Evolutionary conservation across 2,888 invertebrate species (phyloP), one percentile per base, ranked within the genome.

Genomic region (Rotaria magnacalcarata): DNA sequence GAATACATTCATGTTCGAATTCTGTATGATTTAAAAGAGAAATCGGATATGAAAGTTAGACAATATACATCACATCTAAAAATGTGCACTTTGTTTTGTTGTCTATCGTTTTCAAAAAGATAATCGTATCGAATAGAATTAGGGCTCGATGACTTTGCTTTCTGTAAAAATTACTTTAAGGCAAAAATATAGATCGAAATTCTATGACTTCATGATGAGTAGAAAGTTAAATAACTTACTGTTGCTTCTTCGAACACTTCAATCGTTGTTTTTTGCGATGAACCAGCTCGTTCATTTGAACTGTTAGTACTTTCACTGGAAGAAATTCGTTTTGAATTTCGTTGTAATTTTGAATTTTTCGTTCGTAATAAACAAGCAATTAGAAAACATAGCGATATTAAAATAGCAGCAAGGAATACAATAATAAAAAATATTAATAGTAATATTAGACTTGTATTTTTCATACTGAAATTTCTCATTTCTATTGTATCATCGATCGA

Each of bases 231-330:
- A 56, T 24, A 24, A 67, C 67, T 67, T 67, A 67, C 67, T 19
- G 0, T 19, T 47, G 1, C 10, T n/a, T 80, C 80, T 47, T 80
- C 80, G 10, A 80, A 14, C 14, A 47, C n/a, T 47, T 80, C 80
- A n/a, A 80, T 80, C 3, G 47, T 80, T 47, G 80, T 80, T 80
- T 80, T 80, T 80, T 80, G 47, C 47, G 80, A 80, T 80, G 80
- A 80, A 47, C n/a, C 47, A 24, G 80, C 24, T 47, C 67, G 67
- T 67, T 80, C 80, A 80, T 80, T 80, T 80, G 43, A 43, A 47
- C 80, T 80, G 0, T 24, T 80, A 4, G 24, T 80, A 80, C 80
- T 80, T 21, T 10, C 47, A 24, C 21, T n/a, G 47, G 47, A n/a
- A 11, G 47, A 21, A 80, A 21, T 47, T 80, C 11, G 8, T 47